Percentiles rank a stretch among this genome's conserved stretches.
Conservation (phyloP, 2,888 invertebrate species). For the Coleophora deauratella region DNA sequence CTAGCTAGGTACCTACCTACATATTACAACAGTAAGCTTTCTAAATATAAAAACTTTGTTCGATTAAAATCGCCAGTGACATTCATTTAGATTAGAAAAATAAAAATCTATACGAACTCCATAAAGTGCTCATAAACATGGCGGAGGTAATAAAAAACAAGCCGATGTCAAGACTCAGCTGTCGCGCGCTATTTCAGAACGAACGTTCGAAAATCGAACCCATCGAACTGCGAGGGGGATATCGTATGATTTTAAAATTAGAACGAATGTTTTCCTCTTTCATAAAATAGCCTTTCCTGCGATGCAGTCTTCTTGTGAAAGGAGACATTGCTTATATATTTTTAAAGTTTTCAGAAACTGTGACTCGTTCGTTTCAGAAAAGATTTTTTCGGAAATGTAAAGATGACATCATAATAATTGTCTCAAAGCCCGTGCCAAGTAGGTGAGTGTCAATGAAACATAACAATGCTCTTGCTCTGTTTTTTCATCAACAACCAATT, state of each 20-base stretch:
- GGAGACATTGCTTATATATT: conserved; percentile 18
- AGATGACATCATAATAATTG: conserved; percentile 7
- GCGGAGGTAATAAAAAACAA: conserved; percentile 68
- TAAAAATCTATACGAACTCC: conserved; percentile 66
- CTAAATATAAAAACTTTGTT: conserved; percentile 50
- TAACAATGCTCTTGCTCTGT: conserved; percentile 19
- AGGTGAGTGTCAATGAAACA: conserved; percentile 60
- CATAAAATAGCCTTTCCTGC: conserved; percentile 22
- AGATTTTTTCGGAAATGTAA: conserved; percentile 16
- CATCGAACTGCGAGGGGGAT: conserved; percentile 57
- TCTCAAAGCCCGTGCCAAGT: conserved; percentile 45
- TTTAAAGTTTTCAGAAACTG: no score
- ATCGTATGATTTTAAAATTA: conserved; percentile 55
- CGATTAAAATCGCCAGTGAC: conserved; percentile 53
- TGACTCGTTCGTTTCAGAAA: not conserved
- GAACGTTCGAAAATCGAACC: conserved; percentile 66
- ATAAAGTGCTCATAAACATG: conserved; percentile 72
- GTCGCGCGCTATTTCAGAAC: conserved; percentile 71
- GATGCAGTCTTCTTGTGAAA: conserved; percentile 13
- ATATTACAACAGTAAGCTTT: conserved; percentile 21
- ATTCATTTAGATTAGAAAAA: conserved; percentile 61
- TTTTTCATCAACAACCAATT: conserved; percentile 5
- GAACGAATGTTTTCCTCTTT: conserved; percentile 41
- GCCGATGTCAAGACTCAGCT: conserved; percentile 68
- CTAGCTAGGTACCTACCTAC: no score